phyloP scores from a whole-genome alignment of 92 coral and sea anemone genomes.

The Epizoanthus ramosus region DNA sequence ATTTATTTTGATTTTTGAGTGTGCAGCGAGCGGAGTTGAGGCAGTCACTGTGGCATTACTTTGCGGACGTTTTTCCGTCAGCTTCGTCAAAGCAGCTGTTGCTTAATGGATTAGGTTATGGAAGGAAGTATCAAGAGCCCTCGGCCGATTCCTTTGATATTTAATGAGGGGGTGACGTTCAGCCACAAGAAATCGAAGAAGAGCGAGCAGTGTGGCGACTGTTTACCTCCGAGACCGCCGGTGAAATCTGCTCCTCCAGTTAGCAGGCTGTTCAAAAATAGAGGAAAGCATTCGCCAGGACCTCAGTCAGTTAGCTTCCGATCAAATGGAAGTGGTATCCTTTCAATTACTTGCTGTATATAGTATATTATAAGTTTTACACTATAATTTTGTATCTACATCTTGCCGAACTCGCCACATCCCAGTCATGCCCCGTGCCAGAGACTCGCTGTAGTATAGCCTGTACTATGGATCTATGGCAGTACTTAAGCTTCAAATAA shows the following conservation, averaged over 20 bases:
- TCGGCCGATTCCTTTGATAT: slow-evolving; percentile 87
- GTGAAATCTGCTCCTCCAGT: slow-evolving; percentile 99
- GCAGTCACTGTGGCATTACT: not conserved
- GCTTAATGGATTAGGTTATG: slow-evolving; percentile 49
- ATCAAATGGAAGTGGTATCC: slow-evolving; percentile 88
- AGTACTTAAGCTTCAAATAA: too few relatives aligned
- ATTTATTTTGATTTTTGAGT: slow-evolving; percentile 51
- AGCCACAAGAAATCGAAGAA: slow-evolving; percentile 91
- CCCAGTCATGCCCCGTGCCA: not conserved
- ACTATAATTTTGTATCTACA: not conserved
- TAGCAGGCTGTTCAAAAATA: slow-evolving; percentile 93
- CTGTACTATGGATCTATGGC: too few relatives aligned
- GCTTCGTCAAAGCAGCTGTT: slow-evolving; percentile 9
- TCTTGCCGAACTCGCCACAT: not conserved
- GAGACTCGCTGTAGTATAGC: too few relatives aligned
- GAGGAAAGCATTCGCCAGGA: slow-evolving; percentile 75
- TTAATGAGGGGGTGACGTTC: slow-evolving; percentile 84
- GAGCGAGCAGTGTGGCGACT: slow-evolving; percentile 63
- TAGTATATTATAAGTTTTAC: not conserved
- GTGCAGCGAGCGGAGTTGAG: not conserved
- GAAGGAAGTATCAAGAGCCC: slow-evolving; percentile 85
- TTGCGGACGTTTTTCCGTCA: slow-evolving; percentile 36
- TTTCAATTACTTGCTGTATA: slow-evolving; percentile 40
- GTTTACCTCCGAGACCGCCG: slow-evolving; percentile 97
- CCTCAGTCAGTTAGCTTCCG: slow-evolving; percentile 93